Percentiles rank a stretch among this genome's conserved stretches.
phyloP scores from a whole-genome alignment of 2,113 vertebrate species.

The Xiphorhynchus elegans region DNA sequence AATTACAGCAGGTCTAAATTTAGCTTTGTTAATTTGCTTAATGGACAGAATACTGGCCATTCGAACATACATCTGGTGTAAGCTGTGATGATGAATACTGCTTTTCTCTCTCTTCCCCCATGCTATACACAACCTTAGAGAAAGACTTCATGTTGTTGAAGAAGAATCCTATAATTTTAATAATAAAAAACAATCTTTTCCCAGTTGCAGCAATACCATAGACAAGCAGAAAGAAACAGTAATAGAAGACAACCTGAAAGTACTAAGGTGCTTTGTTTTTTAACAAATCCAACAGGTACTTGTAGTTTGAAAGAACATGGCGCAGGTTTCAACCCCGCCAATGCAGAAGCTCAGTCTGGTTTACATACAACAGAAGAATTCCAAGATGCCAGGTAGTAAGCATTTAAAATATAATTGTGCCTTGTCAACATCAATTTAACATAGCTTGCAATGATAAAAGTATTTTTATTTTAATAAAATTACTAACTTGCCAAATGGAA shows the following conservation, averaged over 20 bases:
- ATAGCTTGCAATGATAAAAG: background rate
- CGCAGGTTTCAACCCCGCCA: background rate
- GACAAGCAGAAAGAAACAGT: background rate
- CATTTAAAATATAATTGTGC: background rate
- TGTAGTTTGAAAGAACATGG: background rate
- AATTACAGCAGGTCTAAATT: background rate
- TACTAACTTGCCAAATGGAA: background rate
- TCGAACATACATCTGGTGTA: background rate
- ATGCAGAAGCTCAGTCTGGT: background rate
- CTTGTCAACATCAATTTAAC: background rate
- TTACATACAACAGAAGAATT: background rate
- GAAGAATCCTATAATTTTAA: background rate
- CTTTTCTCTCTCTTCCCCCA: background rate
- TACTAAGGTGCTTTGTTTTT: background rate
- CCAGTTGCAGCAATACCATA: background rate
- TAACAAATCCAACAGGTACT: background rate
- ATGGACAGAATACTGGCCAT: background rate
- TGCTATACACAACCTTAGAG: background rate
- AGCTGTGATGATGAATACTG: background rate
- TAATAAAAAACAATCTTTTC: background rate
- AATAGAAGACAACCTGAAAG: background rate
- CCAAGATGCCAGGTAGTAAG: background rate
- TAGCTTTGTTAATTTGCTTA: background rate
- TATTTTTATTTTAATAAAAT: background rate
- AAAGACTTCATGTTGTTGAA: background rate